A percentile compares a stretch with the other conserved stretches of the same genome.
Conservation (phyloP, 2,113 vertebrate genomes). For the Gadus chalcogrammus region DNA sequence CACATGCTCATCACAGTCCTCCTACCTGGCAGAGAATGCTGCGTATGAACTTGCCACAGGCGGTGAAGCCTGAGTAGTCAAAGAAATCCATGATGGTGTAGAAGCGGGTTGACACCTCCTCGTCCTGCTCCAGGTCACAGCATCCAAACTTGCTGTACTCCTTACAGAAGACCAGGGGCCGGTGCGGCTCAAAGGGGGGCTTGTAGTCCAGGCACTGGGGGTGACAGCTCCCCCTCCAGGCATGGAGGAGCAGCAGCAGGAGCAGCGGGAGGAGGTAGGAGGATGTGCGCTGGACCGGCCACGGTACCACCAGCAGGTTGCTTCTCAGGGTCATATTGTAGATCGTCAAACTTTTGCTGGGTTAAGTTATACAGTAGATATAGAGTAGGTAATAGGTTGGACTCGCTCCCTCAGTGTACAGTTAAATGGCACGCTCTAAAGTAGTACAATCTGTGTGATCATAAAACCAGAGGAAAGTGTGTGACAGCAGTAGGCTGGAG, state of each 20-base stretch:
- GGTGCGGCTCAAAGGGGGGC: conserved; percentile 76
- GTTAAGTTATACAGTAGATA: no score
- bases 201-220: conserved; percentile 81
- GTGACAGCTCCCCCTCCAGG: conserved; percentile 58
- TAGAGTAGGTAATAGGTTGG: not conserved
- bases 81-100: conserved; percentile 72
- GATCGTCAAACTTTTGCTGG: no score
- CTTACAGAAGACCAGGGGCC: conserved; percentile 74
- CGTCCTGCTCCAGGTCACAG: conserved; percentile 70
- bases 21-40: conserved; percentile 80
- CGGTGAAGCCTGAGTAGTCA: conserved; percentile 67
- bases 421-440: not conserved
- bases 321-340: conserved; percentile 39
- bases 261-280: conserved; percentile 24
- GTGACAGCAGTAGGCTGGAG: not conserved
- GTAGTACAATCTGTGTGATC: conserved; percentile 4
- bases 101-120: conserved; percentile 60
- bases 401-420: conserved; percentile 4
- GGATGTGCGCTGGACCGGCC: conserved; percentile 5
- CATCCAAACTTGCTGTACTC: conserved; percentile 78
- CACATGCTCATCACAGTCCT: not conserved
- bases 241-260: conserved; percentile 53
- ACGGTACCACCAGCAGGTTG: conserved; percentile 2
- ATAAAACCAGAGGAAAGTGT: not conserved
- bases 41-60: conserved; percentile 72